A percentile compares a stretch with the other conserved stretches of the same genome.
These are phyloP conservation scores for Euura saliciscinereae DNA, from an alignment of 1,140 invertebrate genomes.

Conservation along the genomic window DNA sequence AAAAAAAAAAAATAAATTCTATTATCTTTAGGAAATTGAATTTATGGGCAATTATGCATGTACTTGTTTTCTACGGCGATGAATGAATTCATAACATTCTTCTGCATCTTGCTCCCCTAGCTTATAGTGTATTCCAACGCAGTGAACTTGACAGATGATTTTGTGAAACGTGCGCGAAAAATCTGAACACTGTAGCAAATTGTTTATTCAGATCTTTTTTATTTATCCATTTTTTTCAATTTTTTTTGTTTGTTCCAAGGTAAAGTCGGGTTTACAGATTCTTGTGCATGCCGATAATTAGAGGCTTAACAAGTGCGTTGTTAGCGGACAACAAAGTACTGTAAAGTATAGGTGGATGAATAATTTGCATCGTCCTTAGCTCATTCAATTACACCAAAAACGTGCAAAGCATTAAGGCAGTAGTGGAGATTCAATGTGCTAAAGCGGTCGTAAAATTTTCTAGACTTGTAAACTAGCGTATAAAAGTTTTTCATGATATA, in stretches of 20 bases:
- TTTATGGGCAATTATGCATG: neutral
- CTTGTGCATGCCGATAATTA: no score
- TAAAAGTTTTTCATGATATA: no score
- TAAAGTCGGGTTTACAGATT: no score
- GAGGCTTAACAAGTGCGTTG: slow-evolving; percentile 9
- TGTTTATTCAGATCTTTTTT: neutral
- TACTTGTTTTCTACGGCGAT: neutral
- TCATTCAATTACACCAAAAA: no score
- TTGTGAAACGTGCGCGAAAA: neutral
- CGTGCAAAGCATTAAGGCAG: no score
- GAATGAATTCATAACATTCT: neutral
- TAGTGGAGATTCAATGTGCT: no score
- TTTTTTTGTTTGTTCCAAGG: neutral
- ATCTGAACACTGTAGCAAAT: neutral
- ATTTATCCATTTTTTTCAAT: slow-evolving; percentile 10
- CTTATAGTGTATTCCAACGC: neutral
- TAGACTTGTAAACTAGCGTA: no score
- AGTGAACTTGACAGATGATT: neutral
- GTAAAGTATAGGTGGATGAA: slow-evolving; percentile 8
- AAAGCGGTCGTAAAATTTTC: no score
- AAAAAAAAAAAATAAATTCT: neutral
- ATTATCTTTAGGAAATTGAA: neutral
- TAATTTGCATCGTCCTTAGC: neutral
- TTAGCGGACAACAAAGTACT: slow-evolving; percentile 1
- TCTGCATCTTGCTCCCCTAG: neutral